Evolutionary conservation across 2,113 vertebrate genomes (phyloP).

Genomic region (Amazona vittata): DNA sequence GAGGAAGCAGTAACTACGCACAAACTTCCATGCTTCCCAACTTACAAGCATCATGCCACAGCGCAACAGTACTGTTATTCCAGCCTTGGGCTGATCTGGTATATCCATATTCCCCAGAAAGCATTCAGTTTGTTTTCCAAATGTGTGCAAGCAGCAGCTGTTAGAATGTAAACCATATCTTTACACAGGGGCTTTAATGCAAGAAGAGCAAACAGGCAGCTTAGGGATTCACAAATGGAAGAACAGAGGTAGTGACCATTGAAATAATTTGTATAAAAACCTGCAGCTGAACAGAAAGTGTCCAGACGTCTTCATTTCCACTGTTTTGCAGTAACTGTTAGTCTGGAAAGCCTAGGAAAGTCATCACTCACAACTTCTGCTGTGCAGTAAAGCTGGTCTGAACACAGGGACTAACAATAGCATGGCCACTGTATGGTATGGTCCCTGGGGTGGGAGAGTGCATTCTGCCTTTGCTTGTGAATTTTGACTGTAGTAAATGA

Average conservation of each 20-base stretch:
- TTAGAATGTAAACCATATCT: neutral
- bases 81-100: neutral
- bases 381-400: neutral
- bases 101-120: neutral
- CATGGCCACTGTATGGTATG: rapidly evolving
- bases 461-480: neutral
- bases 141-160: neutral
- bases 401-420: neutral
- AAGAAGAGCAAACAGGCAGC: neutral
- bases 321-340: neutral
- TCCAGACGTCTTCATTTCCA: neutral
- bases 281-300: neutral
- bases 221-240: neutral
- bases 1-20: neutral
- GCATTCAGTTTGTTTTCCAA: neutral
- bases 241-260: neutral
- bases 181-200: neutral
- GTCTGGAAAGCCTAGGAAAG: neutral
- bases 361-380: neutral
- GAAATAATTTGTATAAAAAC: neutral
- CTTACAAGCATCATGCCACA: rapidly evolving
- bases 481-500: neutral
- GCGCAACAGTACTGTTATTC: neutral
- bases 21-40: neutral
- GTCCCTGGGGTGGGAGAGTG: neutral